A percentile compares a stretch with the other conserved stretches of the same genome.
phyloP scores from a whole-genome alignment of 2,888 invertebrate species.

The Amiota mariae region DNA sequence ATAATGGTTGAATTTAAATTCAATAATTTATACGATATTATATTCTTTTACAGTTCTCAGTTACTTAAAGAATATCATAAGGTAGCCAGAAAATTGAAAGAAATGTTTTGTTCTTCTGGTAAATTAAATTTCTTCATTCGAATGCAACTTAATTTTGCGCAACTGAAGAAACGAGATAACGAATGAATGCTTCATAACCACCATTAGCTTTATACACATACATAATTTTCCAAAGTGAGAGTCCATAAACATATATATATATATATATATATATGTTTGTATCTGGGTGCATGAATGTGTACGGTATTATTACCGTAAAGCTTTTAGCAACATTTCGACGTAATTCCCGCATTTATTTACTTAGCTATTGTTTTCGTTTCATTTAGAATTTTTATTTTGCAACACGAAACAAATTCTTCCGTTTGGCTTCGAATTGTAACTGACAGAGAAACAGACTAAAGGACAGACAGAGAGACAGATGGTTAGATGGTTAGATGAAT shows the following conservation, averaged over 20 bases:
- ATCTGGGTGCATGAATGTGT: neutral
- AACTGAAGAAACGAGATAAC: slow-evolving; percentile 8
- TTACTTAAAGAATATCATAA: too few relatives aligned
- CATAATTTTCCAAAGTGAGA: too few relatives aligned
- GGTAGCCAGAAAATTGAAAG: too few relatives aligned
- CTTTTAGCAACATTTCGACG: slow-evolving; percentile 53
- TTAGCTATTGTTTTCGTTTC: slow-evolving; percentile 61
- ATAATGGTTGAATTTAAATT: too few relatives aligned
- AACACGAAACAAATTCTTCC: slow-evolving; percentile 60
- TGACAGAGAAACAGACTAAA: slow-evolving; percentile 45
- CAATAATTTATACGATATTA: too few relatives aligned
- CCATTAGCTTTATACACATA: too few relatives aligned
- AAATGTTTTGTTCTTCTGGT: too few relatives aligned
- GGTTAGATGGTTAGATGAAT: neutral
- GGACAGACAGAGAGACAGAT: neutral
- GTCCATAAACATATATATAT: neutral
- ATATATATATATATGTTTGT: neutral
- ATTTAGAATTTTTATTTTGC: slow-evolving; percentile 62
- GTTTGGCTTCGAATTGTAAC: slow-evolving; percentile 57
- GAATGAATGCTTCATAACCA: too few relatives aligned
- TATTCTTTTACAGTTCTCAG: too few relatives aligned
- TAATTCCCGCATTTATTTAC: slow-evolving; percentile 63
- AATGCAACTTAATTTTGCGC: slow-evolving; percentile 35
- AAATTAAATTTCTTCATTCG: neutral
- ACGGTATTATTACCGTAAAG: slow-evolving; percentile 10